Base-by-base conservation (phyloP, 2,113 vertebrate species). In the Brevimyrus niger region DNA sequence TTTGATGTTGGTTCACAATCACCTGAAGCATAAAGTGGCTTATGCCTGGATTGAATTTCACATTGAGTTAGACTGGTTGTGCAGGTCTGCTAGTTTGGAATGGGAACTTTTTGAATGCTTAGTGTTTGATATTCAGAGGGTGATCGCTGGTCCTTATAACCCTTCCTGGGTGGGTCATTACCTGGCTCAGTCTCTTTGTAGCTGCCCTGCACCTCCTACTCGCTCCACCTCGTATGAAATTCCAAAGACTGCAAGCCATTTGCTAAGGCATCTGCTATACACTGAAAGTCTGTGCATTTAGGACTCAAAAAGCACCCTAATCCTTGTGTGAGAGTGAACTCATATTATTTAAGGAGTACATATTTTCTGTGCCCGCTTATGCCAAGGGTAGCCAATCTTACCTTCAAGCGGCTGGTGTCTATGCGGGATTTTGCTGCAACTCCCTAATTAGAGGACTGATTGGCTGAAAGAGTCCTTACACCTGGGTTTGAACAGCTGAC, bases 161-260 rank as follows among this genome's bases (percentile, higher is more conserved):
- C 58, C n/a, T 3, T 65, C 2, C 2, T 0, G 0, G n/a, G 0
- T 3, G 0, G n/a, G 7, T 65, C 23, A 10, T 4, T 0, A 3
- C 23, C 23, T 27, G 3, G 58, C 58, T 61, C 0, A 3, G 10
- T 61, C 2, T 11, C n/a, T 61, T 61, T 65, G n/a, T 1, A 11
- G n/a, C 9, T 31, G 10, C 1, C 9, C n/a, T 27, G 9, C n/a
- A 27, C n/a, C 61, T 27, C n/a, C 61, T 9, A 69, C n/a, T 31
- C 3, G 61, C 3, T 69, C 61, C 27, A 31, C 31, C 73, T 19
- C 19, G 4, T 35, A 17, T 17, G 35, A 80, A 80, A 42, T 15
- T 17, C 15, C 15, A 38, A 35, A 17, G 73, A 42, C 15, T 38
- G 69, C 0, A 0, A 73, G 27, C 23, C 10, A 76, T 38, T 35